Conservation (phyloP, 2,113 vertebrate genomes). For the Terrapene triunguis region DNA sequence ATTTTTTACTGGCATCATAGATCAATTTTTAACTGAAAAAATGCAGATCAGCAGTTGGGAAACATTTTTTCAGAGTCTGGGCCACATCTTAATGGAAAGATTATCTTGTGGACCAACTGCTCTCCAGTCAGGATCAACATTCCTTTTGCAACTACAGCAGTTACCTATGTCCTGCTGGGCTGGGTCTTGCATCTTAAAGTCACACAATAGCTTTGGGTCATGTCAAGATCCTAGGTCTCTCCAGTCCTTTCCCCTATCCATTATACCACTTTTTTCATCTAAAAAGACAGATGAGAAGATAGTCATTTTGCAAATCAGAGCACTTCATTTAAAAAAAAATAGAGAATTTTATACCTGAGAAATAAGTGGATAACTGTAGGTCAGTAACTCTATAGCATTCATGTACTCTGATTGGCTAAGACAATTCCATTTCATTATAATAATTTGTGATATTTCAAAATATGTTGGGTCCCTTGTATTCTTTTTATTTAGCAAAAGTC, state of each 20-base stretch:
- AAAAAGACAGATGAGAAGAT: background rate
- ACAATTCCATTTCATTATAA: background rate
- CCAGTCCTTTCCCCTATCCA: background rate
- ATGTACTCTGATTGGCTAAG: background rate
- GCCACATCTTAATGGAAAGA: too few species aligned
- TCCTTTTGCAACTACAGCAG: background rate
- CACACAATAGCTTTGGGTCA: background rate
- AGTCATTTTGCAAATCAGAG: background rate
- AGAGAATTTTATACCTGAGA: background rate
- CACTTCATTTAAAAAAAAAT: background rate
- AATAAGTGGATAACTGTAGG: background rate
- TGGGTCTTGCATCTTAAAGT: background rate
- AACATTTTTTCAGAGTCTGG: too few species aligned
- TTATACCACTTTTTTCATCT: background rate
- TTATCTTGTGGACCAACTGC: background rate
- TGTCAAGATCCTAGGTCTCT: background rate
- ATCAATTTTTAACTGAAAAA: too few species aligned
- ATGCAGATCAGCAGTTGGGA: too few species aligned
- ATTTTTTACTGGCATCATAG: too few species aligned
- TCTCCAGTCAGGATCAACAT: background rate
- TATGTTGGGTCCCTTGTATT: background rate
- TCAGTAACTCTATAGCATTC: background rate
- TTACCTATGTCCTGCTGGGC: background rate
- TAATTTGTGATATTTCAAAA: background rate
- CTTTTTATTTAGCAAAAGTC: background rate